Evolutionary conservation across 2,888 invertebrate genomes (phyloP), one percentile per base, ranked within the genome.

Genomic region (Agrochola circellaris): DNA sequence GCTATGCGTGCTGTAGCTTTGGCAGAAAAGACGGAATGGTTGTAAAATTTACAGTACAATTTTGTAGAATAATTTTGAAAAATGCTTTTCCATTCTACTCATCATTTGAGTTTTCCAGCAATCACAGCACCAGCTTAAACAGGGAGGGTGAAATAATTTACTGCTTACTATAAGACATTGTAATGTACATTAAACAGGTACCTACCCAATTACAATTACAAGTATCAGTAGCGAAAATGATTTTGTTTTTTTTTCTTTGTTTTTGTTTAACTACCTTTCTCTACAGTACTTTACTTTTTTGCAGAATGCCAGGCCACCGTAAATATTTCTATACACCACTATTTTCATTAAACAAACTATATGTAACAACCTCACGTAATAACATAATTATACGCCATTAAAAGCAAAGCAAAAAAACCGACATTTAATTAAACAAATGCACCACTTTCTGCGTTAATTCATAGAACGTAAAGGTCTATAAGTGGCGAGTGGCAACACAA

Each of bases 341-440:
- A 66, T 77, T 74, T 70, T 70, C 42, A 82, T 58, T 80, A 51
- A 61, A 23, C n/a, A 48, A 76, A 77, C 51, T 62, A 45, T 58
- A 81, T 26, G 71, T 45, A 42, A 67, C 64, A 13, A 51, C 61
- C 51, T 45, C 71, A 84, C 62, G 84, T 67, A 71, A 81, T 56
- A 70, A 56, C 51, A 60, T 73, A 74, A 67, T 66, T 71, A 68
- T 26, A 67, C 5, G 42, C 34, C n/a, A 73, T 69, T 67, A 80
- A 54, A 58, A 60, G 71, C 42, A 54, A 71, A 69, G 45, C 54
- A 83, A 82, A 83, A 83, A 79, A 48, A 64, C 20, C 6, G 15
- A 11, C 9, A 48, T 76, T 84, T 81, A 84, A 83, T 81, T 82
- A 82, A 70, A 73, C 62, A 77, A 81, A 84, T 83, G 81, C 56